A percentile compares a stretch with the other conserved stretches of the same genome.
phyloP scores from a whole-genome alignment of 2,888 invertebrate species.

The Euspilapteryx auroguttella region DNA sequence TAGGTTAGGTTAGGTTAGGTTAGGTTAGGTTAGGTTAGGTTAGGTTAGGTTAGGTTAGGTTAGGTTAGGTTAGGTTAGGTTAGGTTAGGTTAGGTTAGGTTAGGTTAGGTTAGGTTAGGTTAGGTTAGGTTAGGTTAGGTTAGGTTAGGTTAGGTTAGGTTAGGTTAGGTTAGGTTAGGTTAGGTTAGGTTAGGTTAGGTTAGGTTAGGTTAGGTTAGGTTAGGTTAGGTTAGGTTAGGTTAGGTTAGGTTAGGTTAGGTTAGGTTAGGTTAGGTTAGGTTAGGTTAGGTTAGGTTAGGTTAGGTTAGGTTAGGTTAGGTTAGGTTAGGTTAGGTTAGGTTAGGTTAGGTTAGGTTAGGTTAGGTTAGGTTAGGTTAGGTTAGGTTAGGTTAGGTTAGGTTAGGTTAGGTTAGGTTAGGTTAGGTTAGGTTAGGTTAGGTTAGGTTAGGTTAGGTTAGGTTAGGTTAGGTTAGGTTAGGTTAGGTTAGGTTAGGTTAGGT shows the following conservation, averaged over 20 bases:
- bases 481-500: conserved; percentile 11
- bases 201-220: conserved; percentile 9
- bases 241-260: conserved; percentile 11
- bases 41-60: conserved; percentile 9
- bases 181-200: conserved; percentile 12
- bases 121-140: conserved; percentile 11
- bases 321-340: conserved; percentile 11
- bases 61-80: conserved; percentile 9
- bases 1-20: conserved; percentile 10
- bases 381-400: conserved; percentile 10
- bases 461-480: conserved; percentile 11
- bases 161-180: conserved; percentile 14
- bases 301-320: conserved; percentile 11
- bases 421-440: conserved; percentile 12
- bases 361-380: conserved; percentile 11
- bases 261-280: conserved; percentile 9
- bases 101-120: conserved; percentile 11
- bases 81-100: conserved; percentile 11
- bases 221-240: too few relatives aligned
- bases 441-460: conserved; percentile 9
- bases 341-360: conserved; percentile 11
- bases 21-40: conserved; percentile 9
- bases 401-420: conserved; percentile 11
- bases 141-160: conserved; percentile 10
- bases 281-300: conserved; percentile 11